A percentile compares a stretch with the other conserved stretches of the same genome.
Conservation (phyloP, 2,888 invertebrate genomes). For the Tetranychus truncatus region DNA sequence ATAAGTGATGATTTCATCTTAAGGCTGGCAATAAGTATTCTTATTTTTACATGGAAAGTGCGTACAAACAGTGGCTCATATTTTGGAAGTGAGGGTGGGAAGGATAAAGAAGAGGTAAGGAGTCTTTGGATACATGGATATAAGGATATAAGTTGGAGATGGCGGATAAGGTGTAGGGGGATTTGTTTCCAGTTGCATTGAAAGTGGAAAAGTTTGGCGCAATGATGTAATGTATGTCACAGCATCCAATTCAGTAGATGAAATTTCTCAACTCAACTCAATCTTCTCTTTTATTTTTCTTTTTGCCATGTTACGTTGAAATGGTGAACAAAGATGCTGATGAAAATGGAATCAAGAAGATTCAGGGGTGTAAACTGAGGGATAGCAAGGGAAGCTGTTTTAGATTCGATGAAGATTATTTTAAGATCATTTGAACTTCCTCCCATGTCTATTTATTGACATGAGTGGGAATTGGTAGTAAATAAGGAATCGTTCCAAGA, state of each 20-base stretch:
- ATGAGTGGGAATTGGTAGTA: neutral
- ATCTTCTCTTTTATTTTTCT: neutral
- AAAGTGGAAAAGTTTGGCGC: neutral
- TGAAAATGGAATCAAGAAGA: neutral
- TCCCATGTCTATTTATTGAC: neutral
- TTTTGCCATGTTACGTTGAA: neutral
- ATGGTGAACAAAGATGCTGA: neutral
- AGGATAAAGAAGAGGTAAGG: constrained; percentile 1
- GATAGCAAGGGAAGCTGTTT: neutral
- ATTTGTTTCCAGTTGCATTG: neutral
- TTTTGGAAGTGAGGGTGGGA: constrained; percentile 2
- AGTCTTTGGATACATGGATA: neutral
- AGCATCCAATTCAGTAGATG: neutral
- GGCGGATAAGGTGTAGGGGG: neutral
- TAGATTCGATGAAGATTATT: neutral
- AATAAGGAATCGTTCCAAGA: constrained; percentile 1
- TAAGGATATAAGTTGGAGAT: neutral
- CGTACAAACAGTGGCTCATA: neutral
- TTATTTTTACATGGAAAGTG: neutral
- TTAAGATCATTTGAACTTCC: neutral
- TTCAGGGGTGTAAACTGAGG: neutral
- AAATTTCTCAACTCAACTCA: neutral
- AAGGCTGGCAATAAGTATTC: neutral
- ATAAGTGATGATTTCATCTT: neutral
- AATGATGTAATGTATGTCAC: neutral